Conservation (phyloP, 1,140 invertebrate species). For the Drosophila insularis region DNA sequence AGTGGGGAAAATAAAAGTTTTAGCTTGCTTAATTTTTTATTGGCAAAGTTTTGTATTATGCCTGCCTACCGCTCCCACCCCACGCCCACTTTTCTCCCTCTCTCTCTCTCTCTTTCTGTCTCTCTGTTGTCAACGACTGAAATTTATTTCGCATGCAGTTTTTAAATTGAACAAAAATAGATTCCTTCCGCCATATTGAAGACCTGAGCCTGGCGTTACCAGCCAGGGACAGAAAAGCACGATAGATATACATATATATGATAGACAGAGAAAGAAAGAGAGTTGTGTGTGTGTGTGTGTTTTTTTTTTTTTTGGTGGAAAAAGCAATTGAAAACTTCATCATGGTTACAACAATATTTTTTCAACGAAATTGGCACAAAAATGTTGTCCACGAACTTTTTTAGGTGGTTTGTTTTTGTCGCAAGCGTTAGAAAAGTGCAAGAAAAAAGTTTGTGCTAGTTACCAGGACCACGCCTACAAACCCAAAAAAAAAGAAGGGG, state of each 20-base stretch:
- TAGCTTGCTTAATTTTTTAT: conserved; percentile 58
- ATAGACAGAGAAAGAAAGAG: background rate
- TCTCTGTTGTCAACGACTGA: conserved; percentile 42
- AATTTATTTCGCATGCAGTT: conserved; percentile 74
- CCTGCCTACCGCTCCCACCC: background rate
- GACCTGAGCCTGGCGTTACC: conserved; percentile 10
- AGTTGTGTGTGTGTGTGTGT: too few species aligned
- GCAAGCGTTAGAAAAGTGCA: conserved; percentile 58
- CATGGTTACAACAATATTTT: conserved; percentile 79
- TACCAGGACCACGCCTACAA: conserved; percentile 49
- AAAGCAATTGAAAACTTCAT: conserved; percentile 80
- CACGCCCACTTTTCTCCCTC: background rate
- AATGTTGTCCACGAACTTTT: conserved; percentile 77
- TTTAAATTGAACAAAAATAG: conserved; percentile 75
- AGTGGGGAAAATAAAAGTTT: conserved; percentile 9
- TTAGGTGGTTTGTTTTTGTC: conserved; percentile 3
- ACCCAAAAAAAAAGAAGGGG: background rate
- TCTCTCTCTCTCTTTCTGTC: background rate
- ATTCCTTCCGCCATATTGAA: conserved; percentile 63
- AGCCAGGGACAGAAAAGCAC: background rate
- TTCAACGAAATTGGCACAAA: conserved; percentile 78
- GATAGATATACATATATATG: background rate
- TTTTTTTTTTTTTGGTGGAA: conserved; percentile 53
- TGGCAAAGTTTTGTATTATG: conserved; percentile 53
- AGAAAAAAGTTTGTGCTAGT: conserved; percentile 54